These are phyloP conservation scores for Rhinophrynus dorsalis DNA, from an alignment of 2,797 vertebrate species.

Conservation along the genomic window DNA sequence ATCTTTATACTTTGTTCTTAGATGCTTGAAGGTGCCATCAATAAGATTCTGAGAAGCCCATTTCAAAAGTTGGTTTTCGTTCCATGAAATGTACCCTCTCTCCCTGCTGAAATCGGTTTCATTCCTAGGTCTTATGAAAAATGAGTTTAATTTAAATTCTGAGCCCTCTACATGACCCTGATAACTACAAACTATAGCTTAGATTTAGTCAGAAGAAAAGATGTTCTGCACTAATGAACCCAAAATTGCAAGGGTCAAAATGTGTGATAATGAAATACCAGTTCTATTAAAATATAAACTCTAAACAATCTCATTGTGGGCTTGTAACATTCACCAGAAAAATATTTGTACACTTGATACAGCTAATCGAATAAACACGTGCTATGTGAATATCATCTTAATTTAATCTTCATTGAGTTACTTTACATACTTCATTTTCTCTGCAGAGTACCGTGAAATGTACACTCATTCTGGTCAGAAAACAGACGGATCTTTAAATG, in stretches of 20 bases:
- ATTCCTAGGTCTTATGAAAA: conserved; percentile 95
- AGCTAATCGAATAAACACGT: conserved; percentile 77
- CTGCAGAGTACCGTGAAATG: conserved; percentile 87
- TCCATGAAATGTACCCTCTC: conserved; percentile 73
- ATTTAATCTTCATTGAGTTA: conserved; percentile 82
- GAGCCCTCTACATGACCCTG: conserved; percentile 99
- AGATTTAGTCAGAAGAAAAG: conserved; percentile 97
- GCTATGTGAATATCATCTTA: conserved; percentile 79
- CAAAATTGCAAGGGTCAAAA: conserved; percentile 81
- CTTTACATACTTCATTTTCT: conserved; percentile 83
- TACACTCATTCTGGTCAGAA: conserved; percentile 79
- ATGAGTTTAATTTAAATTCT: conserved; percentile 99
- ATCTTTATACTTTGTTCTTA: conserved; percentile 81
- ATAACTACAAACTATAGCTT: conserved; percentile 95
- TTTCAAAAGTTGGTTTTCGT: conserved; percentile 88
- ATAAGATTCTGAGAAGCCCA: conserved; percentile 74
- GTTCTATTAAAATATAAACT: conserved; percentile 97
- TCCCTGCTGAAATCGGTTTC: conserved; percentile 96
- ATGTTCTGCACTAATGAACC: conserved; percentile 99
- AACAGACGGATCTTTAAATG: conserved; percentile 92
- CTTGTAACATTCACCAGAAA: conserved; percentile 86
- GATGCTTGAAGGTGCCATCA: conserved; percentile 85
- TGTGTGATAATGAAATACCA: conserved; percentile 88
- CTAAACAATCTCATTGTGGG: conserved; percentile 87
- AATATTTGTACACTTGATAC: conserved; percentile 86